phyloP scores from a whole-genome alignment of 2,888 invertebrate species.

The Ichneumon xanthorius region DNA sequence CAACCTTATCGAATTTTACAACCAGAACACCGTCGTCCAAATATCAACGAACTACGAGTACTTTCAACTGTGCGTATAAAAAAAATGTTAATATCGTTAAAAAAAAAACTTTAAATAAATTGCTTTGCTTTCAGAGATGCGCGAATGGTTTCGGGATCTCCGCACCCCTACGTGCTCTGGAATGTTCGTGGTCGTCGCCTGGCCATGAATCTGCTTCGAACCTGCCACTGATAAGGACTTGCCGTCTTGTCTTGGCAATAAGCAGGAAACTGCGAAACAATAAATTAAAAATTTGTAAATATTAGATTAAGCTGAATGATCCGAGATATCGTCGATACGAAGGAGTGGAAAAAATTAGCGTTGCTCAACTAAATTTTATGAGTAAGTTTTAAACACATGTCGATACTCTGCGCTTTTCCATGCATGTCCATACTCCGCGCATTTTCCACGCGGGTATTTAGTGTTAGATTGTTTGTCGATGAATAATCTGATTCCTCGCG shows the following conservation, averaged over 20 bases:
- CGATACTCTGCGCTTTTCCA: not conserved
- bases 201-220: conserved; percentile 70
- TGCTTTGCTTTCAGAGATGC: conserved; percentile 71
- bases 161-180: conserved; percentile 75
- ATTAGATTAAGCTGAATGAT: not conserved
- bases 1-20: conserved; percentile 72
- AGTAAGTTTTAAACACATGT: conserved; percentile 1
- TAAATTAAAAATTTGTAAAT: not conserved
- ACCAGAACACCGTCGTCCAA: conserved; percentile 63
- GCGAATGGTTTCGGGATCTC: conserved; percentile 75
- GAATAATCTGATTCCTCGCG: not conserved
- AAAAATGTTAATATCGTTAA: not conserved
- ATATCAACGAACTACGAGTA: conserved; percentile 70
- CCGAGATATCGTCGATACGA: not conserved
- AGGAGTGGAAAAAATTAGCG: not conserved
- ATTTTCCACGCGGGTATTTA: not conserved
- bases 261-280: not conserved
- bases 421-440: not conserved
- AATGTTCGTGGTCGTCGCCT: conserved; percentile 72
- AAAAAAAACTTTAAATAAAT: not conserved
- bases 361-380: conserved; percentile 1
- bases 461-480: not conserved
- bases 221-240: not conserved
- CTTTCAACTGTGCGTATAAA: conserved; percentile 72
- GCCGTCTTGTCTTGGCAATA: not conserved